These are phyloP conservation scores for Allolobophora icterica DNA, from an alignment of 2,888 invertebrate genomes.

Conservation along the genomic window DNA sequence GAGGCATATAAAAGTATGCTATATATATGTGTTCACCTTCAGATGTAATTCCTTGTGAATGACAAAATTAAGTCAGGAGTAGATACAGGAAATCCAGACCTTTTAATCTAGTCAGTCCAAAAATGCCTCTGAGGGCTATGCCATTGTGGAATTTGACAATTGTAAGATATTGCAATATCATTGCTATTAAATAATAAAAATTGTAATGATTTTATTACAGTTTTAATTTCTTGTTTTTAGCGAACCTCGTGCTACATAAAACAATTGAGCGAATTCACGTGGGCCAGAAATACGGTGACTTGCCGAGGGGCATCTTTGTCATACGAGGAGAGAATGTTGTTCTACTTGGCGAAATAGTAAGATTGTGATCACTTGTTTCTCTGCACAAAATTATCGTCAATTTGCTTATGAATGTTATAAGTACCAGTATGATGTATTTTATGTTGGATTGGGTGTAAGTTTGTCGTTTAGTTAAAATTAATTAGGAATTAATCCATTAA, in stretches of 20 bases:
- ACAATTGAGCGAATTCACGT: slow-evolving; percentile 98
- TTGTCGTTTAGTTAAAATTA: no score
- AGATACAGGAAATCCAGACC: not conserved
- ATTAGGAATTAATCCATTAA: no score
- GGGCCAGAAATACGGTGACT: slow-evolving; percentile 94
- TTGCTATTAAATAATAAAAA: no score
- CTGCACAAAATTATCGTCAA: not conserved
- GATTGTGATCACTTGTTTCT: slow-evolving; percentile 56
- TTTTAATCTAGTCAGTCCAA: not conserved
- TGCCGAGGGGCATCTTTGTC: slow-evolving; percentile 93
- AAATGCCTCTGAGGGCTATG: no score
- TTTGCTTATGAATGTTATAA: not conserved
- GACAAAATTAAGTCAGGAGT: not conserved
- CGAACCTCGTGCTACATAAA: slow-evolving; percentile 90
- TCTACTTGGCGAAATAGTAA: slow-evolving; percentile 94
- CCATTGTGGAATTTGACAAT: no score
- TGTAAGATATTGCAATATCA: no score
- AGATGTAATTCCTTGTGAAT: not conserved
- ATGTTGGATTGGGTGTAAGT: no score
- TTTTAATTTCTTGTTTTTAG: slow-evolving; percentile 52
- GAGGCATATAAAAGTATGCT: not conserved
- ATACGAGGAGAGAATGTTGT: slow-evolving; percentile 98
- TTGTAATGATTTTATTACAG: not conserved
- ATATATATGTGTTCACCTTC: not conserved
- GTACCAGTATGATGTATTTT: not conserved